Conservation (phyloP, 2,888 invertebrate species). For the Cynaeus angustus region DNA sequence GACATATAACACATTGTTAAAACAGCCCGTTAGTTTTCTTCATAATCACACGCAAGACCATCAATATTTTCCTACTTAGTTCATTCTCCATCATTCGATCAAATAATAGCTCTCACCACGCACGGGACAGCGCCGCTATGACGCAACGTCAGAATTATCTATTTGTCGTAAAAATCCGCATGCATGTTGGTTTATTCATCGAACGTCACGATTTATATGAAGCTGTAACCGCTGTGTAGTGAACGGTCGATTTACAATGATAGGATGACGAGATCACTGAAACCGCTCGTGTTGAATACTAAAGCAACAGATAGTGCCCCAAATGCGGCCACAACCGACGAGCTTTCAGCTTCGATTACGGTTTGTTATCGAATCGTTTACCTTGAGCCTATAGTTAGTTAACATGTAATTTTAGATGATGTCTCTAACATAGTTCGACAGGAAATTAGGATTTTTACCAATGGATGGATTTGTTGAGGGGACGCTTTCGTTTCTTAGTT, state of each 20-base stretch:
- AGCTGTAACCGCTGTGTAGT: constrained; percentile 57
- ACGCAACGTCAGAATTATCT: constrained; percentile 39
- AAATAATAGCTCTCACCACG: neutral
- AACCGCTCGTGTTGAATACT: constrained; percentile 59
- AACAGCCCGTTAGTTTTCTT: too few relatives aligned
- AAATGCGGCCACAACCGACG: constrained; percentile 17
- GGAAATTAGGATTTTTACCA: constrained; percentile 46
- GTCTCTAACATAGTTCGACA: constrained; percentile 19
- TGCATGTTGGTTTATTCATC: constrained; percentile 53
- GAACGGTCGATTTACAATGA: constrained; percentile 62
- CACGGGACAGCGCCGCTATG: neutral
- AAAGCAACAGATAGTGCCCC: constrained; percentile 53
- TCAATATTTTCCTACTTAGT: neutral
- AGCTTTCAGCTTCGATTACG: constrained; percentile 42
- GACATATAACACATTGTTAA: too few relatives aligned
- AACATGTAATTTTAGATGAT: constrained; percentile 41
- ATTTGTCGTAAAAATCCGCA: constrained; percentile 47
- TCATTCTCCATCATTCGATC: neutral
- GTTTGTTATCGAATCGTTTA: constrained; percentile 45
- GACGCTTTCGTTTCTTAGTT: constrained; percentile 21
- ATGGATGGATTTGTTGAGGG: constrained; percentile 32
- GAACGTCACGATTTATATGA: constrained; percentile 58
- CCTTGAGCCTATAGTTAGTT: constrained; percentile 45
- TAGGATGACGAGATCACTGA: constrained; percentile 61
- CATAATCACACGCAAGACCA: neutral